Evolutionary conservation across 2,797 vertebrate species (phyloP).

Genomic region (Tinamus major): DNA sequence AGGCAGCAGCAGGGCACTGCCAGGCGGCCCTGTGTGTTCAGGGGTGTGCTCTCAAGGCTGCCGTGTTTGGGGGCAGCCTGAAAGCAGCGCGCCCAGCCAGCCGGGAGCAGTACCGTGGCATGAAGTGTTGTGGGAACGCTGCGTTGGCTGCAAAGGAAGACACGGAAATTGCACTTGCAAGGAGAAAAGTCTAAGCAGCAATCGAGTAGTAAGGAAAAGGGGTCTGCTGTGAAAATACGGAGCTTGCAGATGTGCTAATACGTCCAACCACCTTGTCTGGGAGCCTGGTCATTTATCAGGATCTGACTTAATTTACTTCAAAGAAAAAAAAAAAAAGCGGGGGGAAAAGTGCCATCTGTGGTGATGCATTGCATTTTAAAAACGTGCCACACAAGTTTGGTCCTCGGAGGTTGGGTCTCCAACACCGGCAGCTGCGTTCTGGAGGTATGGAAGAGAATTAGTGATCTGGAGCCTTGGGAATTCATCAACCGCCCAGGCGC

Average conservation of each 20-base stretch:
- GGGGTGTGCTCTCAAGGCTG: not conserved
- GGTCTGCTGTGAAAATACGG: rapidly evolving
- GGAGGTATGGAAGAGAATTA: not conserved
- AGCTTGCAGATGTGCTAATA: not conserved
- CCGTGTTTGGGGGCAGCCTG: not conserved
- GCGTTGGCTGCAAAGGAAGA: not conserved
- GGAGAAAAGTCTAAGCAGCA: not conserved
- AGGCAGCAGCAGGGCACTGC: not conserved
- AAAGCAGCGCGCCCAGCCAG: not conserved
- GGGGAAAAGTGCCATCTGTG: rapidly evolving
- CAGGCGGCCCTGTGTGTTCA: not conserved
- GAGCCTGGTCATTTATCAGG: not conserved
- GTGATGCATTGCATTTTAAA: not conserved
- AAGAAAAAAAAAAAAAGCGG: no score
- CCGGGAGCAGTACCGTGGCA: not conserved
- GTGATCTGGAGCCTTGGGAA: not conserved
- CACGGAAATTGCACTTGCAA: not conserved
- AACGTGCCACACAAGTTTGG: rapidly evolving
- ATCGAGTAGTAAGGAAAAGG: not conserved
- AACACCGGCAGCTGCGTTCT: not conserved
- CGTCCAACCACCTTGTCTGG: not conserved
- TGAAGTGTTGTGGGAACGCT: not conserved
- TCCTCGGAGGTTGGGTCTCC: not conserved
- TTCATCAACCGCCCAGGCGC: not conserved
- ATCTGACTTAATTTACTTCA: not conserved